phyloP scores from a whole-genome alignment of 2,113 vertebrate genomes.

The Hylia prasina region DNA sequence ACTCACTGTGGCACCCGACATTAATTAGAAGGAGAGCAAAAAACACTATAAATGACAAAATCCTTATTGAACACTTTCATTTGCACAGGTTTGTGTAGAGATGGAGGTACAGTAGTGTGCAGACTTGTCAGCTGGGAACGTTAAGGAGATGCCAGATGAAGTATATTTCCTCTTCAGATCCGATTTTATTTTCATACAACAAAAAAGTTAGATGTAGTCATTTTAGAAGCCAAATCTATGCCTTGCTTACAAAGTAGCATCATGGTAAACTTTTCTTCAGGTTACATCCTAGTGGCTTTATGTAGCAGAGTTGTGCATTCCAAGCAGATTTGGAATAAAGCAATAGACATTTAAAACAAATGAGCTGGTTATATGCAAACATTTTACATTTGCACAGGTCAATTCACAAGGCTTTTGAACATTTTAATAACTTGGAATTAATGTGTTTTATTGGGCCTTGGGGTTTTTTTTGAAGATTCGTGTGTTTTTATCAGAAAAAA shows the following conservation, averaged over 20 bases:
- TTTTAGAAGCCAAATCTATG: neutral
- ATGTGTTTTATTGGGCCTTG: neutral
- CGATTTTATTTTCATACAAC: neutral
- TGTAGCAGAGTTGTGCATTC: neutral
- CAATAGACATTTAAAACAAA: neutral
- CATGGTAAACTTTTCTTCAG: neutral
- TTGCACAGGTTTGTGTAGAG: neutral
- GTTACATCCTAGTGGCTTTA: accelerated
- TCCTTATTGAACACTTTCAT: neutral
- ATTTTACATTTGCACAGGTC: neutral
- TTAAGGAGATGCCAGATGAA: neutral
- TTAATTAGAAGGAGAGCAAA: neutral
- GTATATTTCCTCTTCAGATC: neutral
- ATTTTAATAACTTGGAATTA: neutral
- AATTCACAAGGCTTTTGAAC: neutral
- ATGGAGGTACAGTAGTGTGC: neutral
- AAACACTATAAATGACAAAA: neutral
- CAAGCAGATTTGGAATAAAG: neutral
- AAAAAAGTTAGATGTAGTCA: neutral
- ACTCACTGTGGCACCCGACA: neutral
- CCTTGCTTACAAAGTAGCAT: neutral
- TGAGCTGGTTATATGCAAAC: neutral
- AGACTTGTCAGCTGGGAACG: neutral
- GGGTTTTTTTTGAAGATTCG: accelerated
- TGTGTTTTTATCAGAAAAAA: neutral